These are phyloP conservation scores for Cotesia vestalis DNA, from an alignment of 1,140 invertebrate genomes.

Conservation along the genomic window DNA sequence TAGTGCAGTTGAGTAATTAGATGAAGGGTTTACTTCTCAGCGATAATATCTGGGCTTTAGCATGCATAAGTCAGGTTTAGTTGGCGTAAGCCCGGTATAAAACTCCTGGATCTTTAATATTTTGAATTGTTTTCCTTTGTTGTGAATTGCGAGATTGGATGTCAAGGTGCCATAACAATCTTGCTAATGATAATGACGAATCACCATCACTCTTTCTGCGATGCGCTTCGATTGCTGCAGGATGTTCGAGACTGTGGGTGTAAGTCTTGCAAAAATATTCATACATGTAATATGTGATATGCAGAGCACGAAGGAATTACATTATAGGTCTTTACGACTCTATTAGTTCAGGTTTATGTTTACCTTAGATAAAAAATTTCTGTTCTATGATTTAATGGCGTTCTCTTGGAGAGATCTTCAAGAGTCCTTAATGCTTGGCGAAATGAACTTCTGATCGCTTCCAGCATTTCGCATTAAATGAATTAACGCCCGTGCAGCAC, in stretches of 20 bases:
- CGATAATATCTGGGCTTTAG: too few species aligned
- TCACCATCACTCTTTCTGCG: not conserved
- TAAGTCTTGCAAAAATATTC: not conserved
- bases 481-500: conserved; percentile 17
- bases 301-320: not conserved
- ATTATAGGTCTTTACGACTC: not conserved
- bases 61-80: too few species aligned
- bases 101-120: too few species aligned
- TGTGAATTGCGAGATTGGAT: too few species aligned
- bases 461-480: not conserved
- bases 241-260: not conserved
- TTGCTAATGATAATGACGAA: conserved; percentile 8
- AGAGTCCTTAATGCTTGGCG: not conserved
- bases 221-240: conserved; percentile 5
- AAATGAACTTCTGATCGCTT: conserved; percentile 14
- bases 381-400: too few species aligned
- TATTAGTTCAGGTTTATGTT: conserved; percentile 1
- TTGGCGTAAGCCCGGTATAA: too few species aligned
- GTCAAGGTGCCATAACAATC: not conserved
- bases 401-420: too few species aligned
- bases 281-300: not conserved
- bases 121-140: too few species aligned
- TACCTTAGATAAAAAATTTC: not conserved
- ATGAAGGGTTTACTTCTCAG: too few species aligned
- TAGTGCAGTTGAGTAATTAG: too few species aligned